Percentiles rank a stretch among this genome's conserved stretches.
phyloP scores from a whole-genome alignment of 2,888 invertebrate genomes.

The Xestoiulus laeticollis region DNA sequence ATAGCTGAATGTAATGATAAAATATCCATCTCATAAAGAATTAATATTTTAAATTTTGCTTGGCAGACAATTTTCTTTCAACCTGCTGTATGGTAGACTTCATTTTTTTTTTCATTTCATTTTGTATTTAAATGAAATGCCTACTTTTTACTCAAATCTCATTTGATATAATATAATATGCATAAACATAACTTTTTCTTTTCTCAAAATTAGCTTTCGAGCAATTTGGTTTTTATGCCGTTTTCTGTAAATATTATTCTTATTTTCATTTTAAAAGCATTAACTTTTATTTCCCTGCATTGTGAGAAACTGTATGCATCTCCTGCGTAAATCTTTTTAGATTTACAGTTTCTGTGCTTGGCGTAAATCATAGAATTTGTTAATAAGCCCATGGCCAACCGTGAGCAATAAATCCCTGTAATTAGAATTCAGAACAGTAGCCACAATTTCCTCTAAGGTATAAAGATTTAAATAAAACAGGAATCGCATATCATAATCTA shows the following conservation, averaged over 20 bases:
- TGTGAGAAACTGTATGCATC: background rate
- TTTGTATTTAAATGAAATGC: background rate
- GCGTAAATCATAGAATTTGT: background rate
- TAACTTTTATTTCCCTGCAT: background rate
- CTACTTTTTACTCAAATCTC: background rate
- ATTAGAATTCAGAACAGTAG: background rate
- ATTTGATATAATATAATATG: background rate
- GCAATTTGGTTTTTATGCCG: background rate
- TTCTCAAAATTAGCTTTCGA: background rate
- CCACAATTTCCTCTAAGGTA: background rate
- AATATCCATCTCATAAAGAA: background rate
- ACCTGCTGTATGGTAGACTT: background rate
- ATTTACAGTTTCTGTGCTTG: background rate
- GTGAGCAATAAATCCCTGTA: conserved; percentile 26
- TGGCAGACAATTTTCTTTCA: background rate
- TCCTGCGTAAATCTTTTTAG: background rate
- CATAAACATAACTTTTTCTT: background rate
- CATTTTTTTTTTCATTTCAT: background rate
- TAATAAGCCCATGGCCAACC: background rate
- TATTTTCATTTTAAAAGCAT: background rate
- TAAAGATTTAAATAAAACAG: conserved; percentile 14
- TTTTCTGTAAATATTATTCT: background rate
- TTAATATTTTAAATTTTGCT: background rate
- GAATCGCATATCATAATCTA: background rate
- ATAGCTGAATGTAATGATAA: too few relatives aligned